Conservation (phyloP, 2,797 vertebrate species). For the Hafferia zeledoni region DNA sequence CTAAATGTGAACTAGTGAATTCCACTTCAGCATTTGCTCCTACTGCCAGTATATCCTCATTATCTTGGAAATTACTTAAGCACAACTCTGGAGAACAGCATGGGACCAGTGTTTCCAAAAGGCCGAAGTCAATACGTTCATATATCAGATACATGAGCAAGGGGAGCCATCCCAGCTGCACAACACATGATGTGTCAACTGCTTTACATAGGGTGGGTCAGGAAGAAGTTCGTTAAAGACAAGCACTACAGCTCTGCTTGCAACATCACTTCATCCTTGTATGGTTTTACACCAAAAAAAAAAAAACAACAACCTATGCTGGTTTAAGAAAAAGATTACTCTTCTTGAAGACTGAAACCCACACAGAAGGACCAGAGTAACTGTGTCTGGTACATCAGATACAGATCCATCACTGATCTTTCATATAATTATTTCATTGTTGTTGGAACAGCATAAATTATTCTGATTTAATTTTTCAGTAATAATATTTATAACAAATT, state of each 20-base stretch:
- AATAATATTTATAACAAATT: background rate
- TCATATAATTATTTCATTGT: background rate
- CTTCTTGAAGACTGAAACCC: background rate
- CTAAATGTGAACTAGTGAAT: conserved; percentile 14
- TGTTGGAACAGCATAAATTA: background rate
- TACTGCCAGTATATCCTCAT: background rate
- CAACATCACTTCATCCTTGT: conserved; percentile 68
- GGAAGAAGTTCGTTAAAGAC: conserved; percentile 73
- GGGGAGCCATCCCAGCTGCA: conserved; percentile 59
- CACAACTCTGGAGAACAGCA: conserved; percentile 35
- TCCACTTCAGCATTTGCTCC: conserved; percentile 24
- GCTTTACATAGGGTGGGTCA: conserved; percentile 66
- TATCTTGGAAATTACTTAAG: conserved; percentile 51
- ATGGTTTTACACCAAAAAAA: conserved; percentile 46
- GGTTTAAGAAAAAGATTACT: conserved; percentile 54
- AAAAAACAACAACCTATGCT: too few relatives aligned
- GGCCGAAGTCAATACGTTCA: conserved; percentile 57
- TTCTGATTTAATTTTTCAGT: background rate
- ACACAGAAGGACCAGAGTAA: background rate
- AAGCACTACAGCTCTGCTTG: conserved; percentile 67
- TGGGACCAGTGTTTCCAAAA: conserved; percentile 40
- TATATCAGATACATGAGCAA: conserved; percentile 55
- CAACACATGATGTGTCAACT: conserved; percentile 70
- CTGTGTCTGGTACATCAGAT: background rate
- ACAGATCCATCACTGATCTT: background rate